phyloP scores from a whole-genome alignment of 2,113 vertebrate species.

The Alethe castanea region DNA sequence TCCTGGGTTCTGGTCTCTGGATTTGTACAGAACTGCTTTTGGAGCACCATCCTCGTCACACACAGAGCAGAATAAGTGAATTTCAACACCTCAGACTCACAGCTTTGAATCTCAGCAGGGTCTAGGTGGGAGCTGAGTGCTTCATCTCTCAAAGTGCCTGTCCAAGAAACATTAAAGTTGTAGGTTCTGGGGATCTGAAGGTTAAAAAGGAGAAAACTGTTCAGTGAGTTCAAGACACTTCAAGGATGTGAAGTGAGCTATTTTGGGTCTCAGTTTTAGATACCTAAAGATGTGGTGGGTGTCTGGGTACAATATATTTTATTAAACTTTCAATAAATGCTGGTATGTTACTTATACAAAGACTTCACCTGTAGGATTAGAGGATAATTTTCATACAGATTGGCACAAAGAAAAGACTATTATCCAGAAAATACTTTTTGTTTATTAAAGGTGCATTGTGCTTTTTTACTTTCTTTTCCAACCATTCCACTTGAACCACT shows the following conservation, averaged over 20 bases:
- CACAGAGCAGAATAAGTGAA: not conserved
- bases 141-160: not conserved
- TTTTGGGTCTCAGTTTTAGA: not conserved
- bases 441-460: not conserved
- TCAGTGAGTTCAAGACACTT: not conserved
- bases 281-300: not conserved
- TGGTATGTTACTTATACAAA: not conserved
- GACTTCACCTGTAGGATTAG: not conserved
- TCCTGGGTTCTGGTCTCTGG: not conserved
- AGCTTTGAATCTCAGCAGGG: not conserved
- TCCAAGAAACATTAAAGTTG: not conserved
- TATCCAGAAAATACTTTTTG: not conserved
- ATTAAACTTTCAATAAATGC: not conserved
- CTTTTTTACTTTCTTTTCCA: not conserved
- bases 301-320: rapidly evolving
- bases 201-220: not conserved
- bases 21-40: not conserved
- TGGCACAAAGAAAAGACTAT: not conserved
- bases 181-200: not conserved
- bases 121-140: not conserved
- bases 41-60: not conserved
- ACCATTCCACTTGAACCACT: not conserved
- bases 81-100: not conserved
- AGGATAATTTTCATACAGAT: not conserved
- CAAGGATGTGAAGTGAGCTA: not conserved